Conservation (phyloP, 2,888 invertebrate species). For the Kuschelorhynchus macadamiae region DNA sequence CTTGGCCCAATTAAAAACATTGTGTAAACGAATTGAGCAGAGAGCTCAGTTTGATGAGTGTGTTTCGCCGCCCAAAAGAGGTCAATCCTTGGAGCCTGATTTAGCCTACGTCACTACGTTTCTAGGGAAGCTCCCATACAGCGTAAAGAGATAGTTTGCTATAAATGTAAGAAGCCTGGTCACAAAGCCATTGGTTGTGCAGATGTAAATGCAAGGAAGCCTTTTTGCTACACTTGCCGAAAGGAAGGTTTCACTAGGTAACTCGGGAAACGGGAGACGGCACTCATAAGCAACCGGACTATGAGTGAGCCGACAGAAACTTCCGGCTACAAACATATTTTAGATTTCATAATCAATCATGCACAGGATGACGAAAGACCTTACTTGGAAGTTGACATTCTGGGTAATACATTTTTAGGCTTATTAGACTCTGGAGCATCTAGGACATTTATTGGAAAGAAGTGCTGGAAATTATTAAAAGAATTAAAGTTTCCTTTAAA, state of each 20-base stretch:
- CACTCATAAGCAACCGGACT: slow-evolving; percentile 16
- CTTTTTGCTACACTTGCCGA: neutral
- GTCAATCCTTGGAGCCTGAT: neutral
- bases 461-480: neutral
- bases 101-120: neutral
- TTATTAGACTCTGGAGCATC: neutral
- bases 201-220: neutral
- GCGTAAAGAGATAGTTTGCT: slow-evolving; percentile 17
- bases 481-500: slow-evolving; percentile 6
- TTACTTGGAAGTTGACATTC: neutral
- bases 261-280: slow-evolving; percentile 28
- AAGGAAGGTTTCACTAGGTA: neutral
- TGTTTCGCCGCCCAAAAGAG: neutral
- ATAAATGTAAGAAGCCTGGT: slow-evolving; percentile 31
- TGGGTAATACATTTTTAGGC: neutral
- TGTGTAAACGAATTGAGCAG: slow-evolving; percentile 2
- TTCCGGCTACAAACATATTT: neutral
- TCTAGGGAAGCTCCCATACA: neutral
- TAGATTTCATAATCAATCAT: neutral
- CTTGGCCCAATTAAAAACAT: neutral
- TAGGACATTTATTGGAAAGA: neutral
- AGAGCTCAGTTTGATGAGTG: neutral
- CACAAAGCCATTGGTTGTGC: slow-evolving; percentile 31
- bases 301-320: neutral
- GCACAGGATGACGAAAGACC: too few relatives aligned